Evolutionary conservation across 2,888 invertebrate genomes (phyloP), one percentile per base, ranked within the genome.

Genomic region (Cephalotes varians): DNA sequence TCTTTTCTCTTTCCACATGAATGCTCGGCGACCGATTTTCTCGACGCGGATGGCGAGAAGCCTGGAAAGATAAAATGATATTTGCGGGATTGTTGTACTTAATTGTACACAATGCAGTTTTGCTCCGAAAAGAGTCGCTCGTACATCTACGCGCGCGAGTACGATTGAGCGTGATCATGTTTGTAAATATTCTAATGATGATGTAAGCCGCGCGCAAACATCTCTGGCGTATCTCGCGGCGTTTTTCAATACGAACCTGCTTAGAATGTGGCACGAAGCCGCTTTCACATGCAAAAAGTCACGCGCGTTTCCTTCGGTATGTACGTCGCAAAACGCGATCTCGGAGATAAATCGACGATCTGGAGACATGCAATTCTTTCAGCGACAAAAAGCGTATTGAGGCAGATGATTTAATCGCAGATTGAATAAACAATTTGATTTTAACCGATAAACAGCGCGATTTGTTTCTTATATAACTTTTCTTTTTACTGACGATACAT

Each of bases 131-230:
- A 47, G 44, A 5, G 5, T 18, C 44, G 15, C 5, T 47, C 18
- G 44, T 18, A 18, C 4, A 47, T 15, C 51, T 1, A 18, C n/a
- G 12, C 49, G n/a, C 12, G 6, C 5, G 7, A n/a, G 3, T 62
- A n/a, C 15, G 15, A 15, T 34, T 18, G 21, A 25, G 18, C 15
- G 5, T 47, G 21, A 74, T 72, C 15, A 64, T 54, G 7, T 65
- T 65, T 65, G 76, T 76, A 65, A 67, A 40, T 76, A 67, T 47
- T 18, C 21, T 21, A 3, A 31, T 1, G 49, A 28, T 37, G 64
- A 74, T 49, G 64, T 49, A 18, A 74, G 25, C 25, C 15, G 1
- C 18, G 21, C 10, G 6, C 18, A 15, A 44, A 44, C 47, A 47
- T 34, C 54, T 18, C 49, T 7, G 51, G n/a, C 21, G 15, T 54